Evolutionary conservation across 1,140 invertebrate species (phyloP).

Genomic region (Penaeus japonicus): DNA sequence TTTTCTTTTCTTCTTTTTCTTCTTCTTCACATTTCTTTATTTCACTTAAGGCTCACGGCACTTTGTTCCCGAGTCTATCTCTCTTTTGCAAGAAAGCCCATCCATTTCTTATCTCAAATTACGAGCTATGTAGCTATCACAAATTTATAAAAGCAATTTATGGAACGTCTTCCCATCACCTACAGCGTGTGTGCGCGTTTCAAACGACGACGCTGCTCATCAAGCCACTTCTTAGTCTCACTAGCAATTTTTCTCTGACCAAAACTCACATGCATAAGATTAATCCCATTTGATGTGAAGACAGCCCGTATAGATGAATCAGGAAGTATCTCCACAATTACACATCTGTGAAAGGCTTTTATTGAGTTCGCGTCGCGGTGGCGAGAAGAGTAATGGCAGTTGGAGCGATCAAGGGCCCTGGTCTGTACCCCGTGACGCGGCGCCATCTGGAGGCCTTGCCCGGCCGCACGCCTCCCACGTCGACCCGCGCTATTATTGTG

Average conservation of each 20-base stretch:
- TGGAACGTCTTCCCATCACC: neutral
- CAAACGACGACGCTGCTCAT: neutral
- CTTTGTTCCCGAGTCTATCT: conserved; percentile 31
- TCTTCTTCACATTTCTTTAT: neutral
- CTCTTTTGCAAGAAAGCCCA: neutral
- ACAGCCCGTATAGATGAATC: conserved; percentile 11
- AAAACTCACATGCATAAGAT: conserved; percentile 23
- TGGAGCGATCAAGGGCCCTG: neutral
- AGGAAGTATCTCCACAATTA: conserved; percentile 15
- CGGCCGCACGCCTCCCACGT: neutral
- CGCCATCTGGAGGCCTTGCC: no score
- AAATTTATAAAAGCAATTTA: neutral
- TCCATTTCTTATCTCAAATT: conserved; percentile 39
- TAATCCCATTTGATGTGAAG: conserved; percentile 23
- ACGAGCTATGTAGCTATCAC: neutral
- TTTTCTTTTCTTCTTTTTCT: neutral
- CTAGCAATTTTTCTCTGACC: neutral
- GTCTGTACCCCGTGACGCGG: neutral
- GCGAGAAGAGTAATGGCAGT: neutral
- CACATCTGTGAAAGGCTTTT: neutral
- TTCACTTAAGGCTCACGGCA: neutral
- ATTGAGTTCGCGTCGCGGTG: neutral
- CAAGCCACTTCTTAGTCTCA: neutral
- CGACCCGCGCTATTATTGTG: neutral
- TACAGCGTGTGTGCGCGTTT: no score